A percentile compares a stretch with the other conserved stretches of the same genome.
Evolutionary conservation across 2,797 vertebrate species (phyloP).

Genomic region (Myotis myotis): DNA sequence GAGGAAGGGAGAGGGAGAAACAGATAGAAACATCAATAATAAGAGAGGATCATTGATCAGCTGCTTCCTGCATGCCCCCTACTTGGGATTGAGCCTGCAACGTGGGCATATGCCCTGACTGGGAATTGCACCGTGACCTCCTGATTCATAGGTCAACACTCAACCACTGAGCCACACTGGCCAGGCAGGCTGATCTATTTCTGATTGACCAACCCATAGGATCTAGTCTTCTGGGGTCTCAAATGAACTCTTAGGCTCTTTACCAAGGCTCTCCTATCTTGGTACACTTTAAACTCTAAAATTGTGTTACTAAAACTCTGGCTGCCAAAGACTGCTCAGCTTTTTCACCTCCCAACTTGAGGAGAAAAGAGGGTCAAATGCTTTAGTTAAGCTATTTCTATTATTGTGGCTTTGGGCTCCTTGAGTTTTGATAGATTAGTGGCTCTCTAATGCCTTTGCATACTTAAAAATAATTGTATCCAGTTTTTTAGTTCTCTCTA

Average conservation of each 20-base stretch:
- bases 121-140: too few species aligned
- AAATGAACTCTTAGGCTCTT: neutral
- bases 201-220: neutral
- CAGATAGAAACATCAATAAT: too few species aligned
- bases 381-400: neutral
- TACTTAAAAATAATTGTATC: neutral
- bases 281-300: neutral
- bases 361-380: neutral
- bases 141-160: too few species aligned
- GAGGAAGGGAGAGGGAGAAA: too few species aligned
- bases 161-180: too few species aligned
- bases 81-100: too few species aligned
- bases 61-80: too few species aligned
- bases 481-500: neutral
- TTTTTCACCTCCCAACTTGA: neutral
- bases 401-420: neutral
- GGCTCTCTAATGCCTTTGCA: neutral
- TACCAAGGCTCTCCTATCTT: neutral
- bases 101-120: too few species aligned
- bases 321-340: neutral
- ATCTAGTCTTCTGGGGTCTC: neutral
- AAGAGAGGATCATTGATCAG: too few species aligned
- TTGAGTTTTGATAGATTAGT: neutral
- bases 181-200: neutral
- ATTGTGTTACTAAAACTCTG: neutral